phyloP scores from a whole-genome alignment of 2,113 vertebrate genomes.

The Mus spicilegus region DNA sequence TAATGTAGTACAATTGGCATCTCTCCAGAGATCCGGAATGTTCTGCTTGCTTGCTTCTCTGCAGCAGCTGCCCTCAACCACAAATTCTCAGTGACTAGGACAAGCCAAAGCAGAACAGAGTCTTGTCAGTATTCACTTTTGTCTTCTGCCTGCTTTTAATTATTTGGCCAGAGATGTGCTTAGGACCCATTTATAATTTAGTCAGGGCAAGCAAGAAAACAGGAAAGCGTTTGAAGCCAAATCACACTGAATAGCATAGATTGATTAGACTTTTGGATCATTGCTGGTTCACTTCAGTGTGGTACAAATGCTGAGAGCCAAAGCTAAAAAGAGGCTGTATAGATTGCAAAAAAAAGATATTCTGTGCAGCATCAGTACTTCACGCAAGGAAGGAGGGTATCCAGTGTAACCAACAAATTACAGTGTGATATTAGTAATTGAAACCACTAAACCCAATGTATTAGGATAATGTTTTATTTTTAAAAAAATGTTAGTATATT shows the following conservation, averaged over 20 bases:
- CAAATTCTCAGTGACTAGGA: constrained; percentile 39
- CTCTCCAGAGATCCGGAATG: background rate
- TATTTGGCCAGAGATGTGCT: background rate
- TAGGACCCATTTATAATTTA: constrained; percentile 49
- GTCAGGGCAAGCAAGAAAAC: background rate
- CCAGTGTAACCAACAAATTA: background rate
- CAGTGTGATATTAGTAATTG: background rate
- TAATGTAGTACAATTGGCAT: background rate
- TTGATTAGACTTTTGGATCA: background rate
- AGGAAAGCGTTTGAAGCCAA: background rate
- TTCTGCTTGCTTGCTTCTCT: constrained; percentile 4
- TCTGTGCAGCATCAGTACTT: background rate
- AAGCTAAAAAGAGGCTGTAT: background rate
- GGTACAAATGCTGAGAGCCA: background rate
- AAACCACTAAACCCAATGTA: background rate
- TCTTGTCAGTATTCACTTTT: constrained; percentile 21
- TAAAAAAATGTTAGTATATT: background rate
- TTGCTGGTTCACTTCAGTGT: background rate
- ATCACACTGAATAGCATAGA: background rate
- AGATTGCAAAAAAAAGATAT: background rate
- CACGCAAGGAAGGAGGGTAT: background rate
- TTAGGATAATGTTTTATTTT: background rate
- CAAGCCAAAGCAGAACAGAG: background rate
- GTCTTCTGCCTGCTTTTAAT: background rate
- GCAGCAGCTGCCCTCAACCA: background rate